Evolutionary conservation across 1,140 invertebrate species (phyloP).

Genomic region (Nebria ingens): DNA sequence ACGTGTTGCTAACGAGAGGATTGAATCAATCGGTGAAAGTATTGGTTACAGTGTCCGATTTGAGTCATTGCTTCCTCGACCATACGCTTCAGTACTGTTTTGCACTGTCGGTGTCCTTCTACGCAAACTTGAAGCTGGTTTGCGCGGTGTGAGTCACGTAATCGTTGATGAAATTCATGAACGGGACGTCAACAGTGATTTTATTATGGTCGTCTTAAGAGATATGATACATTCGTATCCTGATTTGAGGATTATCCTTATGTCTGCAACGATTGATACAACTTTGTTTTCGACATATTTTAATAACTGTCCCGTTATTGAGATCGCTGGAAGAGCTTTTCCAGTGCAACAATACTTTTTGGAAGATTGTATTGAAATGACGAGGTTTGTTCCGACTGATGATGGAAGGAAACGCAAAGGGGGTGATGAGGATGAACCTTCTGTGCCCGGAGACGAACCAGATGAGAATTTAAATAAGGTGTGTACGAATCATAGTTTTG

Average conservation of each 20-base stretch:
- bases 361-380: conserved; percentile 78
- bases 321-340: conserved; percentile 67
- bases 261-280: conserved; percentile 96
- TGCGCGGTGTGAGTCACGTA: conserved; percentile 81
- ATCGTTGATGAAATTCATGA: conserved; percentile 98
- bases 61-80: conserved; percentile 77
- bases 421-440: conserved; percentile 47
- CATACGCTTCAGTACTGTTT: conserved; percentile 87
- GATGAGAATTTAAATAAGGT: conserved; percentile 75
- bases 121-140: conserved; percentile 77
- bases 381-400: conserved; percentile 65
- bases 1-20: conserved; percentile 76
- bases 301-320: conserved; percentile 72
- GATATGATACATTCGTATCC: conserved; percentile 88
- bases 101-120: conserved; percentile 91
- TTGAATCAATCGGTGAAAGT: conserved; percentile 70
- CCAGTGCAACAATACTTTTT: conserved; percentile 82
- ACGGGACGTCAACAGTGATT: conserved; percentile 93
- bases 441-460: conserved; percentile 44
- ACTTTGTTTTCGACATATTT: conserved; percentile 87
- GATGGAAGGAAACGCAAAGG: conserved; percentile 56
- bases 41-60: conserved; percentile 91
- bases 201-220: conserved; percentile 83
- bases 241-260: conserved; percentile 84
- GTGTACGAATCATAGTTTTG: conserved; percentile 12